phyloP scores from a whole-genome alignment of 2,113 vertebrate species.

The Turdus rufiventris region DNA sequence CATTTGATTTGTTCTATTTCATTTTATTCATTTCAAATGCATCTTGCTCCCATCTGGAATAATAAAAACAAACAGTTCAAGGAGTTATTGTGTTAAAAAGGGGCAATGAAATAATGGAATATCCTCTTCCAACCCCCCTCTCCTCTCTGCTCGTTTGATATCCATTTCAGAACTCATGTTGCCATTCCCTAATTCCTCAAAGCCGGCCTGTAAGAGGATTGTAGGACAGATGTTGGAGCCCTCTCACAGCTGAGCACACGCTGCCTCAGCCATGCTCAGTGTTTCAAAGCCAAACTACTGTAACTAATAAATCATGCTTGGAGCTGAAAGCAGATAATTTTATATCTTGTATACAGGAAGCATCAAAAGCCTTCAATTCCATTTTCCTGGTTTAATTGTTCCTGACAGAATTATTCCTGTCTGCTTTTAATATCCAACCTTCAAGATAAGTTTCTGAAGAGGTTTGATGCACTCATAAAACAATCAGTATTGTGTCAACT shows the following conservation, averaged over 20 bases:
- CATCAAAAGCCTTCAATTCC: neutral
- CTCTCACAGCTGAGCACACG: conserved; percentile 30
- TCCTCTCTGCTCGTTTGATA: conserved; percentile 4
- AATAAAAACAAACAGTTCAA: conserved; percentile 48
- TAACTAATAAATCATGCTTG: conserved; percentile 53
- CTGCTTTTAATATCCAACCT: neutral
- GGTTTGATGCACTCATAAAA: neutral
- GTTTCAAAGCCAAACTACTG: conserved; percentile 48
- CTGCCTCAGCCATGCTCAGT: conserved; percentile 3
- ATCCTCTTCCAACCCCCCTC: neutral
- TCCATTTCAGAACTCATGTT: conserved; percentile 50
- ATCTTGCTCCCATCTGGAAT: conserved; percentile 40
- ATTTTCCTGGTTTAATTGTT: neutral
- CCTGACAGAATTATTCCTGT: neutral
- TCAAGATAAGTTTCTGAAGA: neutral
- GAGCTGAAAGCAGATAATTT: conserved; percentile 36
- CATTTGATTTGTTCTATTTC: conserved; percentile 36
- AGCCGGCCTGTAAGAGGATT: conserved; percentile 61
- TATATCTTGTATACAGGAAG: neutral
- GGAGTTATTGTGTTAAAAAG: conserved; percentile 34
- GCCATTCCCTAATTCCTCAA: conserved; percentile 40
- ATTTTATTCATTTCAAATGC: conserved; percentile 35
- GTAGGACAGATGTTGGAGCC: conserved; percentile 65
- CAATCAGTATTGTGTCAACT: neutral
- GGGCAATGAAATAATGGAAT: conserved; percentile 35